Base-by-base conservation (phyloP, 1,140 invertebrate genomes). In the Pachypeltis micranthus region DNA sequence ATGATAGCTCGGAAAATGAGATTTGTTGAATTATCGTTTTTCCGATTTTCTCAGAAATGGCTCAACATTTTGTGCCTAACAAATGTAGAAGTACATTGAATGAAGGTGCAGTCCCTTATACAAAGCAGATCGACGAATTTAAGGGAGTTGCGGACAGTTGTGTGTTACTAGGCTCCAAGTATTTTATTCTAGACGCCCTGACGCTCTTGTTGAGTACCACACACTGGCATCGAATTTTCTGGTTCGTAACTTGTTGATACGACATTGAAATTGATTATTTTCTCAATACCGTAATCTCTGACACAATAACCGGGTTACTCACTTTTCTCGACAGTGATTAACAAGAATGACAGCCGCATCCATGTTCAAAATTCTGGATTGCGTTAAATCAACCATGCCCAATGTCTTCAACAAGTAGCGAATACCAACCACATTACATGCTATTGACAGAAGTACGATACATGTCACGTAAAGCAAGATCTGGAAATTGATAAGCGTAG, bases 251-350 rank as follows among this genome's bases (percentile, higher is more conserved):
- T 16, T 16, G 31, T 16, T 39, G 16, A n/a, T n/a, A 39, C 31
- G 31, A 39, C 31, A 16, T 7, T 39, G 31, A 39, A 39, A 39
- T 10, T 39, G 7, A 10, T 39, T 16, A 39, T 16, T 16, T 39
- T 39, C 31, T n/a, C n/a, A n/a, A n/a, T n/a, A n/a, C n/a, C n/a
- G n/a, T n/a, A n/a, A n/a, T n/a, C n/a, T n/a, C n/a, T n/a, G n/a
- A n/a, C 31, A 39, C 31, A 39, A 16, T 10, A 39, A 10, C 7
- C 31, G 7, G 16, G 16, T 39, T 16, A 39, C 31, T 39, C 7
- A 59, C 57, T 31, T 59, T 57, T 59, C 57, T 59, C 57, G 14
- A 19, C 57, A 59, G n/a, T 19, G 27, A 31, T 59, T 59, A 14
- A 59, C 24, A 14, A 19, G 26, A 19, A 31, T 23, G 27, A 59